Percentiles rank a stretch among this genome's conserved stretches.
phyloP scores from a whole-genome alignment of 2,888 invertebrate species.

The Sussaba pulchella region DNA sequence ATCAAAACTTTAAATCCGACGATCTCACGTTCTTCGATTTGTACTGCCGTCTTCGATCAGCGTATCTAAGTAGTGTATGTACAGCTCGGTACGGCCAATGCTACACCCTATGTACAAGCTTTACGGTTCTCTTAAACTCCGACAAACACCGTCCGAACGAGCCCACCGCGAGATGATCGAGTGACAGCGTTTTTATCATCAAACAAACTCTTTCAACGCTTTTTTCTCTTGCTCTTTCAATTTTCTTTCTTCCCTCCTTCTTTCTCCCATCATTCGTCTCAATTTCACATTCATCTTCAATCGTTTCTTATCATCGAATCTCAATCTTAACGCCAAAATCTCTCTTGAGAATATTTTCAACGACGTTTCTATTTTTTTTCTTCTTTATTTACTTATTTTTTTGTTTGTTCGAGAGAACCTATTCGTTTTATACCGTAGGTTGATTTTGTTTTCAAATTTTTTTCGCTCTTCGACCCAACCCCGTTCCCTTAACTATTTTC shows the following conservation, averaged over 20 bases:
- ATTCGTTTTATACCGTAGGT: constrained; percentile 29
- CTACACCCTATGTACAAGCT: constrained; percentile 62
- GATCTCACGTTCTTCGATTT: constrained; percentile 47
- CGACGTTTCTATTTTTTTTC: constrained; percentile 36
- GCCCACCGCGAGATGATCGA: constrained; percentile 59
- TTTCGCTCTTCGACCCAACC: constrained; percentile 45
- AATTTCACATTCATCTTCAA: neutral
- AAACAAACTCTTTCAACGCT: constrained; percentile 52
- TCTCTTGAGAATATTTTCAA: constrained; percentile 58
- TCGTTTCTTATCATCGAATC: constrained; percentile 48
- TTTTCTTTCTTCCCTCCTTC: constrained; percentile 16
- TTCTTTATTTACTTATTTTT: too few species aligned
- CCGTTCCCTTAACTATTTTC: constrained; percentile 45
- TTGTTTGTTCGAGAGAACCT: constrained; percentile 37
- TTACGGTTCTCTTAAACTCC: constrained; percentile 39
- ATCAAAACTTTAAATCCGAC: constrained; percentile 38
- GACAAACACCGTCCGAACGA: constrained; percentile 20
- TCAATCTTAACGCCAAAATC: constrained; percentile 56
- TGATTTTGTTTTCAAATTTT: constrained; percentile 41
- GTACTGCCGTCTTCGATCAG: constrained; percentile 57
- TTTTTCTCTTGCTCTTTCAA: constrained; percentile 40
- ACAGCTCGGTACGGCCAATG: constrained; percentile 66
- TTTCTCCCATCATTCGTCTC: constrained; percentile 17
- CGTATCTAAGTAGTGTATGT: constrained; percentile 67
- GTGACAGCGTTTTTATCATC: constrained; percentile 55